Conservation (phyloP, 37 sponge, comb jelly and placozoan genomes). For the Ephydatia muelleri region DNA sequence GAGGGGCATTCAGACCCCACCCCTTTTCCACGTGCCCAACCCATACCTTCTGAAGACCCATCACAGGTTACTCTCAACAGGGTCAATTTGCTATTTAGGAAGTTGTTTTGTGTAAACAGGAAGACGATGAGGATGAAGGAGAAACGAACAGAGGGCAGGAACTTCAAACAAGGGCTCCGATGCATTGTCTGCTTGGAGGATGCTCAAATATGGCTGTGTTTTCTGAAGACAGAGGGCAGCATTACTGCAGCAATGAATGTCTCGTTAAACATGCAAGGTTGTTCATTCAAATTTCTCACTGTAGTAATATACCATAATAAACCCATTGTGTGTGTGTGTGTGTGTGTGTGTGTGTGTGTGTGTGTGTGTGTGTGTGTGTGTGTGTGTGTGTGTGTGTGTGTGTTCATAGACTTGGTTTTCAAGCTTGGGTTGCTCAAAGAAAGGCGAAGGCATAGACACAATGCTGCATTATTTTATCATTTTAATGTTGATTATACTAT, state of each 20-base stretch:
- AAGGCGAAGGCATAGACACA: slow-evolving; percentile 14
- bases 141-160: neutral
- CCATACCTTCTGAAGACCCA: slow-evolving; percentile 21
- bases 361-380: neutral
- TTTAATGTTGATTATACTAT: too few species aligned
- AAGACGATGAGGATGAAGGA: neutral
- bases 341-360: slow-evolving; percentile 6
- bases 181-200: slow-evolving; percentile 36
- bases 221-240: slow-evolving; percentile 59
- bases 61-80: slow-evolving; percentile 44
- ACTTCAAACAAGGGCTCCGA: slow-evolving; percentile 1
- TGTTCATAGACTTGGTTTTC: slow-evolving; percentile 17
- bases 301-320: neutral
- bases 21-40: neutral
- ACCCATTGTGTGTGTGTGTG: slow-evolving; percentile 11
- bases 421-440: slow-evolving; percentile 28
- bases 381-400: neutral
- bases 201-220: slow-evolving; percentile 66
- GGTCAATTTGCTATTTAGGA: neutral
- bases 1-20: neutral
- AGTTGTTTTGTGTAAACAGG: neutral
- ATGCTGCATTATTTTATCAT: neutral
- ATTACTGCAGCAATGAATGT: slow-evolving; percentile 81
- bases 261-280: slow-evolving; percentile 73
- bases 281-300: neutral